Evolutionary conservation across 2,113 vertebrate species (phyloP).

Genomic region (Arenaria interpres): DNA sequence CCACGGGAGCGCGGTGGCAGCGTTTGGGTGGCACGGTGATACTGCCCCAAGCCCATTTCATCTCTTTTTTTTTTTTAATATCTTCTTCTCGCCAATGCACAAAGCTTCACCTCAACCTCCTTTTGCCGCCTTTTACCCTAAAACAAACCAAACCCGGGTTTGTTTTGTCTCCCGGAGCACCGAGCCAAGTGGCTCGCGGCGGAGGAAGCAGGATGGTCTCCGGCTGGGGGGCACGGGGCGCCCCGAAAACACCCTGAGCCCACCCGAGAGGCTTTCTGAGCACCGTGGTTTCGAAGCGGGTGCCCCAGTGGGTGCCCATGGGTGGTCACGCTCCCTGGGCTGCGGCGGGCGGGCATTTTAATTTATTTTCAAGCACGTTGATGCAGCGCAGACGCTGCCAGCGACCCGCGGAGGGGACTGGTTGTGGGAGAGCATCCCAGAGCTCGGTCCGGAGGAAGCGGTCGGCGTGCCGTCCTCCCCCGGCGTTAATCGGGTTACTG

Average conservation of each 20-base stretch:
- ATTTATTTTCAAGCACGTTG: background rate
- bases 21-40: background rate
- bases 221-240: accelerated
- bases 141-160: background rate
- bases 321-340: background rate
- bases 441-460: background rate
- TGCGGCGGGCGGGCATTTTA: background rate
- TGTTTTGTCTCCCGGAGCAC: background rate
- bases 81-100: background rate
- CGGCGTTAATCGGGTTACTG: constrained; percentile 65
- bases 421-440: constrained; percentile 13
- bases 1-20: accelerated
- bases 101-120: background rate
- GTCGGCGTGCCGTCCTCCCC: background rate
- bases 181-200: background rate
- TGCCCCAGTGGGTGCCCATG: background rate
- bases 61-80: background rate
- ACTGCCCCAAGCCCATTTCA: background rate
- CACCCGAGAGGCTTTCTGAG: background rate
- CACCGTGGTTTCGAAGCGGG: accelerated
- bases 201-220: background rate
- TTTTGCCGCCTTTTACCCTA: background rate
- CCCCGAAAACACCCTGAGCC: background rate
- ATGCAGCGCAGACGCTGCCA: background rate
- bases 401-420: background rate